Evolutionary conservation across 37 sponge, comb jelly and placozoan genomes (phyloP), one percentile per base, ranked within the genome.

Genomic region (Hormiphora californensis): DNA sequence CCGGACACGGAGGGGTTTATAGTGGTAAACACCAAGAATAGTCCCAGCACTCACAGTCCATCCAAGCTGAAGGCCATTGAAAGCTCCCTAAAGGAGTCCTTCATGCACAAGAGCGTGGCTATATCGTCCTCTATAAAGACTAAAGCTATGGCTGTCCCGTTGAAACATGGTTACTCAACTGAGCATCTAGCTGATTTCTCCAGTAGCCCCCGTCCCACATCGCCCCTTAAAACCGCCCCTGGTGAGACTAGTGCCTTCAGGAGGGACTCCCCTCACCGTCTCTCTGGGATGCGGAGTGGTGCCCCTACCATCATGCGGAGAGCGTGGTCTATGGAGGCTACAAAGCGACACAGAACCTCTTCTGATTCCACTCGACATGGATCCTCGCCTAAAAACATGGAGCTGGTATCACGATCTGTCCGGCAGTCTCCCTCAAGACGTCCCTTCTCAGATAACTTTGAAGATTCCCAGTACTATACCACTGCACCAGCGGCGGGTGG

Each of bases 1-100:
- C 81, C 81, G 4, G 81, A 73, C 44, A 40, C n/a, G 0, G 81
- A 73, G 23, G 68, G 68, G 17, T 73, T 73, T 36, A 33, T 73
- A 43, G 35, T 73, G 21, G 81, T 73, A 33, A 73, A 73, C 81
- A 73, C 44, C 44, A 36, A 65, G 39, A 22, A 41, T 0, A 43
- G 46, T 33, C 7, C 61, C 7, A 15, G 30, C n/a, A 21, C 81
- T 3, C 7, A 23, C 7, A 15, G 30, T 15, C 5, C 81, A 4
- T 73, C 81, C n/a, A 73, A 73, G 25, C 35, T 73, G 28, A 73
- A 73, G 22, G 40, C 81, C 21, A 73, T 73, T 43, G 81, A 73
- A n/a, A 43, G 46, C 36, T 73, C 81, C 46, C n/a, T n/a, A n/a
- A n/a, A n/a, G n/a, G n/a, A n/a, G n/a, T n/a, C n/a, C n/a, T 73